A percentile compares a stretch with the other conserved stretches of the same genome.
Conservation (phyloP, 2,888 invertebrate species). For the Synergus laeviventris region DNA sequence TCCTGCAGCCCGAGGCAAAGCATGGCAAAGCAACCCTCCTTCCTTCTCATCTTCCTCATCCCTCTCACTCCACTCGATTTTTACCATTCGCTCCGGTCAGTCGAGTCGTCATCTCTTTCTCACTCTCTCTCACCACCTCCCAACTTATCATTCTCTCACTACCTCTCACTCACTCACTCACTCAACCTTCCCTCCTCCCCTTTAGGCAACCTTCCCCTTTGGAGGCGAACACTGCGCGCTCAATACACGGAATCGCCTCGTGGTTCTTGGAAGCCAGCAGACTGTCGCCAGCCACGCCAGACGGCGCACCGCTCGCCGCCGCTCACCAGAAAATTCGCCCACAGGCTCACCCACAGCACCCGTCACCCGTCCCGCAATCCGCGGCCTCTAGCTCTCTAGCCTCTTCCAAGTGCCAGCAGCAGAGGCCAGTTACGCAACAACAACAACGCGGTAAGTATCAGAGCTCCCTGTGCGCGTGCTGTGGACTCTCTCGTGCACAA, state of each 20-base stretch:
- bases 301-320: conserved; percentile 73
- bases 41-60: background rate
- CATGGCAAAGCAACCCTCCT: background rate
- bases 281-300: conserved; percentile 75
- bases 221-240: conserved; percentile 65
- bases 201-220: conserved; percentile 57
- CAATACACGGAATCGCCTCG: conserved; percentile 75
- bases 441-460: conserved; percentile 49
- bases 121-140: background rate
- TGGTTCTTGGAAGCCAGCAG: conserved; percentile 74
- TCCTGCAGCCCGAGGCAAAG: conserved; percentile 5
- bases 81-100: conserved; percentile 8
- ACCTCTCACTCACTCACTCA: conserved; percentile 48
- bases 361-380: conserved; percentile 47
- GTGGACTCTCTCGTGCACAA: conserved; percentile 45
- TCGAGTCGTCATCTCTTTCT: conserved; percentile 21
- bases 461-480: conserved; percentile 43
- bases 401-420: conserved; percentile 15
- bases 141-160: conserved; percentile 48
- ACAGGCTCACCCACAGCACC: conserved; percentile 57
- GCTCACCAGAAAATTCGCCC: conserved; percentile 59
- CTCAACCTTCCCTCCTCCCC: conserved; percentile 54
- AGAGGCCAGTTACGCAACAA: conserved; percentile 68
- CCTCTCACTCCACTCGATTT: background rate
- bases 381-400: conserved; percentile 22